Evolutionary conservation across 1,140 invertebrate species (phyloP), one percentile per base, ranked within the genome.

Genomic region (Drosophila tani): DNA sequence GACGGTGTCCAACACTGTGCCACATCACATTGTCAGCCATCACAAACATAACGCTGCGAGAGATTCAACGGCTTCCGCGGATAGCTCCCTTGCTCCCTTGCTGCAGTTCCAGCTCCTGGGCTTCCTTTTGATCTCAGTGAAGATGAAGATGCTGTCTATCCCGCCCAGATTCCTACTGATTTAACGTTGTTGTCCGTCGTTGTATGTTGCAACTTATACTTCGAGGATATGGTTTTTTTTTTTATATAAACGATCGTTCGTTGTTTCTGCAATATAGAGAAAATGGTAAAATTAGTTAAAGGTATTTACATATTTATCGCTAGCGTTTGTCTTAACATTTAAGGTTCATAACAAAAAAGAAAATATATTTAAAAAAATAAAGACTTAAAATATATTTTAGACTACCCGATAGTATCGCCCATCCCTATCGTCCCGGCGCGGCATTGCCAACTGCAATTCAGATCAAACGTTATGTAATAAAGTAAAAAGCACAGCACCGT

Each of bases 1-100:
- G 78, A 86, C 82, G 87, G 73, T 90, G 76, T 88, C 74, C 85
- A 90, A 88, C 84, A 88, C 81, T 88, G 79, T 87, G 78, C 83
- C 82, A 88, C 91, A 92, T 92, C 87, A 91, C 91, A 92, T 92
- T 92, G 79, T 92, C 79, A 88, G 91, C 92, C 92, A 93, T 93
- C 60, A 92, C 92, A 93, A 92, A 84, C 92, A 93, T 93, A 79
- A 92, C 92, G 76, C 57, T 78, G 70, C 62, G 78, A 82, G 55
- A 62, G 29, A 64, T 65, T 65, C 60, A 56, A 41, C 21, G 19
- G 67, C 69, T 68, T 62, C 43, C 58, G 40, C 79, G 21, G 21
- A 24, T 27, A 64, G 58, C 43, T n/a, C n/a, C n/a, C n/a, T n/a
- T 53, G 32, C 32, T 32, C 62, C 32, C 59, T 69, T 59, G 64